Evolutionary conservation across 23 tunicate species (phyloP).

Genomic region (Botrylloides violaceus): DNA sequence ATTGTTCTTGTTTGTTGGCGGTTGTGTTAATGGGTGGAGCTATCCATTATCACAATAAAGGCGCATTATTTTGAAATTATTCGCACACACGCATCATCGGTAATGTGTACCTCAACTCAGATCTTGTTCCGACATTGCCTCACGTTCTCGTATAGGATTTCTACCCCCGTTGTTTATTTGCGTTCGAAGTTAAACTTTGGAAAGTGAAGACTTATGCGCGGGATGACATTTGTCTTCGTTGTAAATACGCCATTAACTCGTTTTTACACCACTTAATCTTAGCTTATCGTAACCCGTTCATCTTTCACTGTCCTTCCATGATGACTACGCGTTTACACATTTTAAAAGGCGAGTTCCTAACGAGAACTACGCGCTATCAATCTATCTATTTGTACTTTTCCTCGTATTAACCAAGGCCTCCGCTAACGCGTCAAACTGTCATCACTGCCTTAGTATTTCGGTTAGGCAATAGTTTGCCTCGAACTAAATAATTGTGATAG

Average conservation of each 20-base stretch:
- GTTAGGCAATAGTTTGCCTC: no score
- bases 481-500: no score
- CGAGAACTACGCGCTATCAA: no score
- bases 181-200: background rate
- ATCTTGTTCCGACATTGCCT: background rate
- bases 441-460: no score
- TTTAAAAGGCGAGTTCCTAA: no score
- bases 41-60: background rate
- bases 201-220: background rate
- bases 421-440: no score
- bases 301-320: background rate
- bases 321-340: no score
- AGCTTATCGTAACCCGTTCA: background rate
- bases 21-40: slow-evolving; percentile 4
- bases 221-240: background rate
- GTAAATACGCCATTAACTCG: background rate
- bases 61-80: slow-evolving; percentile 1
- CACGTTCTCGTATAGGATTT: background rate
- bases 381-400: no score
- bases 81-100: slow-evolving; percentile 3
- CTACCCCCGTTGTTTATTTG: background rate
- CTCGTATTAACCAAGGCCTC: no score
- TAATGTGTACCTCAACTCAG: background rate
- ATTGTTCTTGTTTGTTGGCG: background rate
- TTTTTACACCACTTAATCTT: background rate